These are phyloP conservation scores for Caradrina kadenii DNA, from an alignment of 2,888 invertebrate species.

Conservation along the genomic window DNA sequence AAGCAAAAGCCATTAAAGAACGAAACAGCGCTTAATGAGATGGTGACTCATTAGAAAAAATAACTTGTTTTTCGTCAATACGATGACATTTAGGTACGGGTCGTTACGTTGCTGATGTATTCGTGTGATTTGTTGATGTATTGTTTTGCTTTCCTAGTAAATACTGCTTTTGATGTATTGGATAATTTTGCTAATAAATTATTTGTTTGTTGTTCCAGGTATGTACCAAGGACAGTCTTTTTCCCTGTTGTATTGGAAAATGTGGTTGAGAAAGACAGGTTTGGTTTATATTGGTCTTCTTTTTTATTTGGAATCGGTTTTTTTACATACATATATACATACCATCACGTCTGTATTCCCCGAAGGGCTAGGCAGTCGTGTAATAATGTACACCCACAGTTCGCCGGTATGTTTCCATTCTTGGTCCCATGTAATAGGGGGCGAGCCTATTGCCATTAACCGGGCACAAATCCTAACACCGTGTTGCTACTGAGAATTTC, in stretches of 20 bases:
- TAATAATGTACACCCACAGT: too few species aligned
- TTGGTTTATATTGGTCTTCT: not conserved
- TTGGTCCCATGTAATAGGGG: too few species aligned
- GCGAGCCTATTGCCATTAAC: too few species aligned
- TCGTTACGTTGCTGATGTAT: conserved; percentile 26
- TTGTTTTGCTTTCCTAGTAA: conserved; percentile 2
- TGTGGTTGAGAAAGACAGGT: not conserved
- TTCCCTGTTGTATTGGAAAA: not conserved
- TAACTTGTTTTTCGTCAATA: not conserved
- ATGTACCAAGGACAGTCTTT: conserved; percentile 20
- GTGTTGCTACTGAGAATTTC: too few species aligned
- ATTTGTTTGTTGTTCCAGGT: conserved; percentile 46
- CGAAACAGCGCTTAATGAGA: not conserved
- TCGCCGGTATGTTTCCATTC: too few species aligned
- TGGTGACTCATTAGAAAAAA: conserved; percentile 3
- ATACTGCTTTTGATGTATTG: not conserved
- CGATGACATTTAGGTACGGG: not conserved
- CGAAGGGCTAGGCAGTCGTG: too few species aligned
- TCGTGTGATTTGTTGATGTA: conserved; percentile 18
- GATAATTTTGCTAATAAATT: conserved; percentile 15
- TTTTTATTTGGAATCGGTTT: too few species aligned
- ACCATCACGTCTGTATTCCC: too few species aligned
- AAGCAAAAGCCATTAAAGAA: not conserved
- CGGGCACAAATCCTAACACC: too few species aligned
- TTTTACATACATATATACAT: too few species aligned